Conservation (phyloP, 2,113 vertebrate species). For the Anhinga anhinga region DNA sequence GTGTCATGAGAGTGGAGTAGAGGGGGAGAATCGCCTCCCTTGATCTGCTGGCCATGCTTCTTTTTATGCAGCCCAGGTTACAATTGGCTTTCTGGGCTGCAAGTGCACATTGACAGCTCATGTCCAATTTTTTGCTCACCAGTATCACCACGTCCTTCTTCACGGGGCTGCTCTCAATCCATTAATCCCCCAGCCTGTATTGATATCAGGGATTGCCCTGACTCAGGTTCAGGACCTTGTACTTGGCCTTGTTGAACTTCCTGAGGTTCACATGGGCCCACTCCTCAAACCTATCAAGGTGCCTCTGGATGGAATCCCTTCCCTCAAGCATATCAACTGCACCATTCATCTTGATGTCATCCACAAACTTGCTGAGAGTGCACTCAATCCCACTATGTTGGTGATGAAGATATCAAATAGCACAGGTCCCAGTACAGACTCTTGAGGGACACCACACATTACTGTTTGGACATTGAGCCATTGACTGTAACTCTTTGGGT, state of each 20-base stretch:
- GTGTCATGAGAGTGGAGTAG: background rate
- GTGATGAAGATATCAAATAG: background rate
- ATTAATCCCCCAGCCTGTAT: background rate
- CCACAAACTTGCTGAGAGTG: background rate
- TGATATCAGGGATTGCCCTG: background rate
- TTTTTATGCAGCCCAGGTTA: background rate
- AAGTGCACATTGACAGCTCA: accelerated
- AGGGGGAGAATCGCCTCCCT: background rate
- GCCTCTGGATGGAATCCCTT: background rate
- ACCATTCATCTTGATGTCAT: background rate
- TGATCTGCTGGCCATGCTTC: too few relatives aligned
- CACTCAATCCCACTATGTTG: background rate
- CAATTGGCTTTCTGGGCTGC: background rate
- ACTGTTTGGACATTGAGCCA: background rate
- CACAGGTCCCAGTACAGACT: background rate
- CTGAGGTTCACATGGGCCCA: background rate
- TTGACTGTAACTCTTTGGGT: background rate
- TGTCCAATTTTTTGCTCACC: background rate
- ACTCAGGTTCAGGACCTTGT: background rate
- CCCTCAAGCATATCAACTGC: background rate
- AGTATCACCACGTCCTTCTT: background rate
- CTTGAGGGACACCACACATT: background rate
- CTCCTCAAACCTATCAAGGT: background rate
- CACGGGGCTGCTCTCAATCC: background rate
- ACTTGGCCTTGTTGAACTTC: background rate